Conservation (phyloP, 2,888 invertebrate species). For the Leptodirus hochenwartii region DNA sequence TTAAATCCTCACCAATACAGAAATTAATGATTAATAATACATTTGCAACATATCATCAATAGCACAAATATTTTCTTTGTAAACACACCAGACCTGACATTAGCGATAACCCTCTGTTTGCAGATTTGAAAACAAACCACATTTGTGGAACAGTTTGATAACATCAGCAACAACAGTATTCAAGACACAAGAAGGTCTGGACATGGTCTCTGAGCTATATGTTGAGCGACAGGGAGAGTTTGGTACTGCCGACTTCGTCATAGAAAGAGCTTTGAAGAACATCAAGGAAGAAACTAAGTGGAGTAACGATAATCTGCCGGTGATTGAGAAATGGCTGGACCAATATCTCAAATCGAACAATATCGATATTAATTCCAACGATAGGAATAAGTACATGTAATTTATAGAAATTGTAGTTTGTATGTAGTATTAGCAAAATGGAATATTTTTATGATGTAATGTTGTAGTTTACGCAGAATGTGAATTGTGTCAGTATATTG, state of each 20-base stretch:
- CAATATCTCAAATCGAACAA: constrained; percentile 27
- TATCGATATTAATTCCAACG: too few relatives aligned
- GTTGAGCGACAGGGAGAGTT: constrained; percentile 45
- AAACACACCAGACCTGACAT: neutral
- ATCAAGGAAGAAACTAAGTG: constrained; percentile 59
- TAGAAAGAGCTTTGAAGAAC: constrained; percentile 51
- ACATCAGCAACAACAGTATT: constrained; percentile 57
- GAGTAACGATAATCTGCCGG: constrained; percentile 56
- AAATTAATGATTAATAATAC: constrained; percentile 1
- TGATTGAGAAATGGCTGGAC: constrained; percentile 55
- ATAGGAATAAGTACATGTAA: too few relatives aligned
- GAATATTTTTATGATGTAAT: too few relatives aligned
- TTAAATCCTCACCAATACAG: neutral
- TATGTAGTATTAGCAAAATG: too few relatives aligned
- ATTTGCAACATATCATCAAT: neutral
- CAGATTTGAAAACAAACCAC: constrained; percentile 48
- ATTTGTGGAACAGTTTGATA: constrained; percentile 59
- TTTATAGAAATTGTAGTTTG: too few relatives aligned
- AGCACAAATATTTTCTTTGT: neutral
- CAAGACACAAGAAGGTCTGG: constrained; percentile 53
- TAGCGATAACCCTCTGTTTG: neutral
- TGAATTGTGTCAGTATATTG: too few relatives aligned
- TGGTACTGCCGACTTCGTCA: constrained; percentile 52
- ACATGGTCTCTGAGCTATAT: constrained; percentile 48
- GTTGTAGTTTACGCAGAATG: too few relatives aligned